Base-by-base conservation (phyloP, 2,797 vertebrate species). In the Distichodus sexfasciatus region DNA sequence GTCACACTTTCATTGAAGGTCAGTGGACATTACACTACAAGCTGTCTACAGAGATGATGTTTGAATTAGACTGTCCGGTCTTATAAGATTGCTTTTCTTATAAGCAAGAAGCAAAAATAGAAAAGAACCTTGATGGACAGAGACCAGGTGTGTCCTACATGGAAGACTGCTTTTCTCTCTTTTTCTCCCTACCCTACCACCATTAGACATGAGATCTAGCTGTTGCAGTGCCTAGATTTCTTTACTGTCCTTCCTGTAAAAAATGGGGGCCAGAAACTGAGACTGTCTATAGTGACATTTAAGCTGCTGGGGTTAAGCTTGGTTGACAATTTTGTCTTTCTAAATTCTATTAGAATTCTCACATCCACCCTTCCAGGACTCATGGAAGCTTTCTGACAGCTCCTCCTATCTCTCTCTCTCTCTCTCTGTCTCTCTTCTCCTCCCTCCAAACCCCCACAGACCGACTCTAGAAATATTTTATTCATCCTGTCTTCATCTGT, bases 111-210 rank as follows among this genome's bases (percentile, higher is more conserved):
- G 65, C 7, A 33, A n/a, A 28, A 40, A 71, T 40, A 17, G 7
- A 1, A 0, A 3, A 6, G n/a, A 6, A 35, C 17, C 26, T 24
- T 43, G 57, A 61, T 38, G 11, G 4, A 11, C 2, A 44, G 14
- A 14, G 62, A 59, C 28, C 54, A 72, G 70, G 54, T 66, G 46
- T 8, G 21, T 21, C 51, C 36, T 40, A 47, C 31, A 40, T 44
- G 23, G 10, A 38, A 6, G 9, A 3, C 31, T 23, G n/a, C 12
- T 6, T 8, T 17, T 8, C 17, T 17, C 38, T 19, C 38, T 12
- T 2, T 29, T 24, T 31, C 54, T 21, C 54, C 54, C 9, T 33
- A 31, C 14, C 54, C 11, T 33, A 4, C 63, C 41, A 19, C 31
- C 15, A 57, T 40, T 48, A 71, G 50, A 38, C 33, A 53, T 51